phyloP scores from a whole-genome alignment of 2,113 vertebrate species.

The Calyptommatus sinebrachiatus region DNA sequence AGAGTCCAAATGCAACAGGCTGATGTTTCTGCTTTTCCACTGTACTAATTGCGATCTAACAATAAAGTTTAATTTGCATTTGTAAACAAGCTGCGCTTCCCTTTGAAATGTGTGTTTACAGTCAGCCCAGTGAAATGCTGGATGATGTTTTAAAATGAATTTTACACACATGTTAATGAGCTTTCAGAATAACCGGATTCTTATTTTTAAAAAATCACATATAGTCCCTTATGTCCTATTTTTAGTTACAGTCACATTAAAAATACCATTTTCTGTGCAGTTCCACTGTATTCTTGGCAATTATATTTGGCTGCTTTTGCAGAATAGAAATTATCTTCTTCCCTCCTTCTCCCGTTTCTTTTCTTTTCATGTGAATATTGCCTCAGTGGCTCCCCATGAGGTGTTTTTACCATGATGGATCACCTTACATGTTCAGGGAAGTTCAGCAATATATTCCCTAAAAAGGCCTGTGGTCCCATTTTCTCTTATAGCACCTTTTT shows the following conservation, averaged over 20 bases:
- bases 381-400: too few species aligned
- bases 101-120: not conserved
- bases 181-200: not conserved
- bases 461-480: too few species aligned
- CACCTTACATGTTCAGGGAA: too few species aligned
- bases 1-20: not conserved
- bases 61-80: constrained; percentile 19
- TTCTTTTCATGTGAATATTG: too few species aligned
- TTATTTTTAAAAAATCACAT: not conserved
- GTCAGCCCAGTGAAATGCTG: not conserved
- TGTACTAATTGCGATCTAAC: constrained; percentile 27
- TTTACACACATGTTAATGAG: not conserved
- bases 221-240: not conserved
- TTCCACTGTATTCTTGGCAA: too few species aligned
- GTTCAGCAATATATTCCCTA: too few species aligned
- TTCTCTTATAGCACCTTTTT: too few species aligned
- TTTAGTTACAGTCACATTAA: not conserved
- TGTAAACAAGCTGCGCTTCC: constrained; percentile 16
- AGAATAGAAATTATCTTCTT: too few species aligned
- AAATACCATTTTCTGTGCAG: too few species aligned
- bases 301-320: too few species aligned
- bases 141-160: not conserved
- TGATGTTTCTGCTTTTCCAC: not conserved
- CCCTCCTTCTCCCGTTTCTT: too few species aligned
- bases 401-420: too few species aligned